Conservation (phyloP, 1,140 invertebrate species). For the Bombus balteatus region DNA sequence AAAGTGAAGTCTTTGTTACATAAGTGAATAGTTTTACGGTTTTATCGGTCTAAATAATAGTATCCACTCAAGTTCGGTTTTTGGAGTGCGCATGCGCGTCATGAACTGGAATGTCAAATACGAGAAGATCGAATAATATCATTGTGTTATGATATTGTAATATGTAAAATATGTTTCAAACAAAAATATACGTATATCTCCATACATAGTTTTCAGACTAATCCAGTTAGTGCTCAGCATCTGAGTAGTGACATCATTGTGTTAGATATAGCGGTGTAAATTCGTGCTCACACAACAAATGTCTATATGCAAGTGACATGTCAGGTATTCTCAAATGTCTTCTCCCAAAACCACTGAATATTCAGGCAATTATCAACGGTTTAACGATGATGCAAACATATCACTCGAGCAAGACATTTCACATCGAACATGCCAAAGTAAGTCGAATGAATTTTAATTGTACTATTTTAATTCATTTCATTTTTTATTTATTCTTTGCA, state of each 20-base stretch:
- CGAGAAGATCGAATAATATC: slow-evolving; percentile 24
- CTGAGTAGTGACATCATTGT: neutral
- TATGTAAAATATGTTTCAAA: slow-evolving; percentile 16
- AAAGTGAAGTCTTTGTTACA: neutral
- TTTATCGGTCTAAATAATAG: neutral
- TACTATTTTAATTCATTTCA: neutral
- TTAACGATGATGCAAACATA: slow-evolving; percentile 68
- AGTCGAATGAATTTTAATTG: slow-evolving; percentile 41
- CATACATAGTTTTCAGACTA: slow-evolving; percentile 9
- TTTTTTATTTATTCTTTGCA: neutral
- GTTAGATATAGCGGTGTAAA: neutral
- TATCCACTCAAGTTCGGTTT: neutral
- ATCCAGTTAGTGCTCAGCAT: slow-evolving; percentile 17
- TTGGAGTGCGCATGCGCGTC: slow-evolving; percentile 24
- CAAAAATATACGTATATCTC: slow-evolving; percentile 15
- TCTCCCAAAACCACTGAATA: slow-evolving; percentile 58
- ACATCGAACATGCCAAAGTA: slow-evolving; percentile 72
- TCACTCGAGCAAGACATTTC: slow-evolving; percentile 62
- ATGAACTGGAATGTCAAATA: slow-evolving; percentile 24
- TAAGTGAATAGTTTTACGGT: neutral
- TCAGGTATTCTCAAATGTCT: slow-evolving; percentile 65
- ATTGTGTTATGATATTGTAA: slow-evolving; percentile 27
- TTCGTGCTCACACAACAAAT: neutral
- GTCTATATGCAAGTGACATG: slow-evolving; percentile 30
- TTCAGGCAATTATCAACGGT: slow-evolving; percentile 73